Evolutionary conservation across 2,797 vertebrate genomes (phyloP).

Genomic region (Catamblyrhynchus diadema): DNA sequence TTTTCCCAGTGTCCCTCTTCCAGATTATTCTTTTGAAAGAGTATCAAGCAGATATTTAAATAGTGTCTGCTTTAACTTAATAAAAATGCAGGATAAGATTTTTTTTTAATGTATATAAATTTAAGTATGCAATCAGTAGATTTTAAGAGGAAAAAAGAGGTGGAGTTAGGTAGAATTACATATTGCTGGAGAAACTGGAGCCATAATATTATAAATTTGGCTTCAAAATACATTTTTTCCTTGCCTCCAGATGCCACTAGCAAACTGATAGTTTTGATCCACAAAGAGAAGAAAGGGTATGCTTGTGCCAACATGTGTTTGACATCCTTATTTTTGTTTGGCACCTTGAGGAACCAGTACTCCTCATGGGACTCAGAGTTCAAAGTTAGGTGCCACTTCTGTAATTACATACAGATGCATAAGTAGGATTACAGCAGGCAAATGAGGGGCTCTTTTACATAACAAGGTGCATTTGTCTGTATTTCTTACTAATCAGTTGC

Average conservation of each 20-base stretch:
- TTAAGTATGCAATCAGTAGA: not conserved
- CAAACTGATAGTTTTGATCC: not conserved
- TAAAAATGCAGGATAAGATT: not conserved
- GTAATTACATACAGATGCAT: conserved; percentile 48
- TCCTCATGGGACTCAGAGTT: conserved; percentile 20
- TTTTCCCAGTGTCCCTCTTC: not conserved
- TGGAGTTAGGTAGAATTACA: not conserved
- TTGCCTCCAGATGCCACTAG: conserved; percentile 5
- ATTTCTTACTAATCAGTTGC: not conserved
- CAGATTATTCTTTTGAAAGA: not conserved
- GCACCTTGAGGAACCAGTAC: not conserved
- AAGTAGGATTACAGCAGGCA: not conserved
- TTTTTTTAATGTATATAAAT: not conserved
- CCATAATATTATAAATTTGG: not conserved
- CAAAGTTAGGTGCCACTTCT: conserved; percentile 32
- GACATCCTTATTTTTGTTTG: conserved; percentile 52
- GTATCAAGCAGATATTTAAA: not conserved
- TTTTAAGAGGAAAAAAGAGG: not conserved
- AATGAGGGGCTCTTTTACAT: not conserved
- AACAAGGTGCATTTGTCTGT: not conserved
- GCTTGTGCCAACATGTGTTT: conserved; percentile 48
- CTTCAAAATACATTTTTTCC: conserved; percentile 1
- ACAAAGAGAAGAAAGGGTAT: conserved; percentile 17
- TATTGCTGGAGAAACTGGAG: conserved; percentile 5
- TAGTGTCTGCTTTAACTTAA: not conserved